Conservation (phyloP, 2,888 invertebrate species). For the Ariolimax columbianus region DNA sequence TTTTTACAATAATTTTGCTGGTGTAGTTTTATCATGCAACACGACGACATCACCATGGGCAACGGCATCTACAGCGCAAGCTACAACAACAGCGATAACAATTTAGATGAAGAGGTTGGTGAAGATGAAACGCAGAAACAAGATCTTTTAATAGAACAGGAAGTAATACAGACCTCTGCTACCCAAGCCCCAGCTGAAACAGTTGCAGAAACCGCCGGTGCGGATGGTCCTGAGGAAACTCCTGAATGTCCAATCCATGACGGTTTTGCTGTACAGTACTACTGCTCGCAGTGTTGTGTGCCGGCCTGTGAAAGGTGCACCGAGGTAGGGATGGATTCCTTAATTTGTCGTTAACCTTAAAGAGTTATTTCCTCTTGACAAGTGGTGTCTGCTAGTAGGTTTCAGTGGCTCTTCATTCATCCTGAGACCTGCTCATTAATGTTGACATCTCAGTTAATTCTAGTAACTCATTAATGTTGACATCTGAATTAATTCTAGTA, state of each 20-base stretch:
- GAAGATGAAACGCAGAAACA: background rate
- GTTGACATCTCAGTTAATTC: no score
- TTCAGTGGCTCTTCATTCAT: no score
- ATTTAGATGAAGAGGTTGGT: background rate
- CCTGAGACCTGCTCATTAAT: no score
- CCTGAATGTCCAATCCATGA: slow-evolving; percentile 77
- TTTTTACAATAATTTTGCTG: no score
- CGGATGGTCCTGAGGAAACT: slow-evolving; percentile 51
- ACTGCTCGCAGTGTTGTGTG: slow-evolving; percentile 80
- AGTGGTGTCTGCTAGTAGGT: no score
- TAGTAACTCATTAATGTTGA: no score
- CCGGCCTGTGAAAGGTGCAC: slow-evolving; percentile 80
- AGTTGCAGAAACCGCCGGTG: slow-evolving; percentile 59
- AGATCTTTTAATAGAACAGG: background rate
- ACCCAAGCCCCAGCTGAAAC: background rate
- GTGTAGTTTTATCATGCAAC: no score
- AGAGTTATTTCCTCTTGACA: no score
- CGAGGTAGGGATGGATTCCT: slow-evolving; percentile 56
- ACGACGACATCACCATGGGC: background rate
- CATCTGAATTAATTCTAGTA: no score
- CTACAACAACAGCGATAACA: background rate
- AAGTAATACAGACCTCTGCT: background rate
- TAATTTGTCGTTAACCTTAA: no score
- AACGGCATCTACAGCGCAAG: background rate
- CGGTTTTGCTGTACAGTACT: slow-evolving; percentile 77